A percentile compares a stretch with the other conserved stretches of the same genome.
phyloP scores from a whole-genome alignment of 1,140 invertebrate genomes.

The Brachystomella parvula region DNA sequence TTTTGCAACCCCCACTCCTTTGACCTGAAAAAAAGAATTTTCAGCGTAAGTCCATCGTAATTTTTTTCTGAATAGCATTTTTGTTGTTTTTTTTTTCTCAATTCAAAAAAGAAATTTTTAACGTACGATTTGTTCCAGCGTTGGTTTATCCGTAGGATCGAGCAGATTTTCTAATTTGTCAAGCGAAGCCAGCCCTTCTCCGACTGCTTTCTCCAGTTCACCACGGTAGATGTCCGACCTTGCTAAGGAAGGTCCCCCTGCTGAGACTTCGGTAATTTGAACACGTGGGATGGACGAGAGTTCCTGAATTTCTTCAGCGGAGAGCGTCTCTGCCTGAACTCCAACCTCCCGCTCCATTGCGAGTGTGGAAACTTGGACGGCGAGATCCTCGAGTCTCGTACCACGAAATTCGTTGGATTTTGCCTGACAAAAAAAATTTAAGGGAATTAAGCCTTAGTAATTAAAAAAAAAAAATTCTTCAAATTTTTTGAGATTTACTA shows the following conservation, averaged over 20 bases:
- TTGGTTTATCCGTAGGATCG: conserved; percentile 1
- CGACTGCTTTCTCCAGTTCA: conserved; percentile 60
- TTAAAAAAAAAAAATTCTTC: background rate
- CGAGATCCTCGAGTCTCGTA: conserved; percentile 4
- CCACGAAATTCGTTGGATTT: too few species aligned
- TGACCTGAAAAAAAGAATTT: background rate
- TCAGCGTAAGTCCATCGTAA: background rate
- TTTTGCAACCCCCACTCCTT: background rate
- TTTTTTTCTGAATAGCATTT: background rate
- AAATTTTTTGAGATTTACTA: background rate
- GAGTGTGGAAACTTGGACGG: conserved; percentile 26
- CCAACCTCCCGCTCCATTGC: conserved; percentile 15
- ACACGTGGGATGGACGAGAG: background rate
- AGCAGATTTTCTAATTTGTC: conserved; percentile 49
- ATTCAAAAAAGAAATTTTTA: background rate
- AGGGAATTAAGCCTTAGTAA: background rate
- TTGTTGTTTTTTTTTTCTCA: background rate
- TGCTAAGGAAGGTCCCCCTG: conserved; percentile 43
- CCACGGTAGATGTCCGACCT: conserved; percentile 68
- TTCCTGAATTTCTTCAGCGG: background rate
- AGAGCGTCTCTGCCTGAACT: conserved; percentile 59
- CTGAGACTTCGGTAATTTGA: background rate
- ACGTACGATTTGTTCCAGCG: conserved; percentile 7
- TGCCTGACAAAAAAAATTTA: background rate
- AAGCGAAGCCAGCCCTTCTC: conserved; percentile 52